Base-by-base conservation (phyloP, 2,888 invertebrate species). In the Saturnia japonica region DNA sequence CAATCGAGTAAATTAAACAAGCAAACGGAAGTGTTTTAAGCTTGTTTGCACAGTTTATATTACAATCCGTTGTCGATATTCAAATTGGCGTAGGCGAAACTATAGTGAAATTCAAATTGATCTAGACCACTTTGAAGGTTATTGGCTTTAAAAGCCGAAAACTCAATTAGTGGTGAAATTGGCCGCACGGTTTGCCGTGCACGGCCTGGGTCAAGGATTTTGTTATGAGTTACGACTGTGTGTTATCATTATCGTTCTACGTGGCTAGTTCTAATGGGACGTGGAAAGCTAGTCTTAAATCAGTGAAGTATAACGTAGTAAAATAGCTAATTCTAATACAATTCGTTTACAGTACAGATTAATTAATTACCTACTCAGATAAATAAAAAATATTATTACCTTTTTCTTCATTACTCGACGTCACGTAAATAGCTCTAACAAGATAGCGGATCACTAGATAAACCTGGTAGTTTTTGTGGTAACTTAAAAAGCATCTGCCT, bases 121-220 rank as follows among this genome's bases (percentile, higher is more conserved):
- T 74, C 71, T 68, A 70, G 25, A 74, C 70, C 71, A 72, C 28
- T 69, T 73, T 70, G 71, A 68, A 71, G 57, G 72, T 73, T 74
- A 77, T 78, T 73, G 74, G 73, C 78, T 78, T 80, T 80, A 74
- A 82, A 83, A 82, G 82, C 82, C 77, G 77, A 80, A 83, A 86
- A 86, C 81, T 82, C 83, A 84, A 86, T 87, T 85, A 83, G 78
- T 75, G 79, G 72, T 74, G 45, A 79, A 83, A 82, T 83, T 80
- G 80, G 78, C 72, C 74, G 74, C 72, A 57, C 70, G 70, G 74
- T 74, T n/a, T 73, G 47, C 67, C 72, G 75, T 73, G 73, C 72
- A 75, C 74, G 69, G 72, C 68, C 70, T 69, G 71, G 80, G 81
- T 82, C 81, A 82, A 80, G 82, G 80, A 77, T 79, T 71, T 69